Conservation (phyloP, 2,888 invertebrate species). For the Drosophila kokeensis region DNA sequence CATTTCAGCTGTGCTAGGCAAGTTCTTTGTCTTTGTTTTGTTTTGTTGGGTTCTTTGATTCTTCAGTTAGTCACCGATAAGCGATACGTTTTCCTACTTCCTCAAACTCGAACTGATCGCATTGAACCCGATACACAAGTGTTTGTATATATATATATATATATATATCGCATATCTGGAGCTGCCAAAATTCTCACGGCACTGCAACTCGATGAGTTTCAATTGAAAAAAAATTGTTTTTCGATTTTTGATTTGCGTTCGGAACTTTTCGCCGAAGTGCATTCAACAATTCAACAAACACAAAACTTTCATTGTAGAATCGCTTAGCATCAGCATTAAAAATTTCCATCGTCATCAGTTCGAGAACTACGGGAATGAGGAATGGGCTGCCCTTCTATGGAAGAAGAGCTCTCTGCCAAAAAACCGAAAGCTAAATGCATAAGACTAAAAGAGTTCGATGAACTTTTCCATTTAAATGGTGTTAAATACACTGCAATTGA, state of each 20-base stretch:
- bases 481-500: constrained; percentile 45
- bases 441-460: constrained; percentile 57
- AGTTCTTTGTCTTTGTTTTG: constrained; percentile 6
- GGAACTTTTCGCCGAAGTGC: constrained; percentile 62
- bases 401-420: constrained; percentile 45
- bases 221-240: constrained; percentile 56
- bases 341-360: constrained; percentile 60
- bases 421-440: constrained; percentile 2
- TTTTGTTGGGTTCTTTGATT: constrained; percentile 12
- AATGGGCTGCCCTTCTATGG: constrained; percentile 58
- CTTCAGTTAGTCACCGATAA: constrained; percentile 58
- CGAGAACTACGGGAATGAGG: constrained; percentile 35
- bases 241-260: constrained; percentile 2
- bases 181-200: constrained; percentile 67
- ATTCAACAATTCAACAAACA: constrained; percentile 26
- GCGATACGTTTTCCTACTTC: constrained; percentile 55
- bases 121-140: constrained; percentile 59
- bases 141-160: neutral
- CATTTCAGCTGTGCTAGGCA: constrained; percentile 33
- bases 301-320: constrained; percentile 66
- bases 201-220: constrained; percentile 56
- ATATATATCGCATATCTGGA: constrained; percentile 50
- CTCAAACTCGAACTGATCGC: constrained; percentile 69
- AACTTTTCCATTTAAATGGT: constrained; percentile 57
- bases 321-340: constrained; percentile 62